Percentiles rank a stretch among this genome's conserved stretches.
Conservation (phyloP, 2,888 invertebrate genomes). For the Helobdella robusta region DNA sequence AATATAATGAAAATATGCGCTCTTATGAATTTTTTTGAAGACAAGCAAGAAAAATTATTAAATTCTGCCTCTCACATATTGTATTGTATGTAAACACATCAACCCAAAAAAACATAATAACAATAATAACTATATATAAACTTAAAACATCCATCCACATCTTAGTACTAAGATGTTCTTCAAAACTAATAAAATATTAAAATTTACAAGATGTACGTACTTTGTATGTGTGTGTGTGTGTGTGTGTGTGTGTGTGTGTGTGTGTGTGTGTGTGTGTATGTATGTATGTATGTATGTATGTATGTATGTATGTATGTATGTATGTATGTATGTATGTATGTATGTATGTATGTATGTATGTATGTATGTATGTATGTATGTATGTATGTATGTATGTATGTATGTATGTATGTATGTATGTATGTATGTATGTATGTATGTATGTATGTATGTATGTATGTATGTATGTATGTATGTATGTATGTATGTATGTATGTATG, state of each 20-base stretch:
- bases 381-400: slow-evolving; percentile 6
- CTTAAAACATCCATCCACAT: neutral
- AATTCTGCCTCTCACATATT: too few species aligned
- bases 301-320: slow-evolving; percentile 8
- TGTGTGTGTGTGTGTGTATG: slow-evolving; percentile 15
- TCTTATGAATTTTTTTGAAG: too few species aligned
- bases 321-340: slow-evolving; percentile 8
- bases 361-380: slow-evolving; percentile 9
- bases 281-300: slow-evolving; percentile 8
- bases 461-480: neutral
- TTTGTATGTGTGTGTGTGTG: neutral
- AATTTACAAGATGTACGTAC: neutral
- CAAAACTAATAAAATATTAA: neutral
- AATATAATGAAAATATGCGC: neutral
- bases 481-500: neutral
- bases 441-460: neutral
- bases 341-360: slow-evolving; percentile 9
- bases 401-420: neutral
- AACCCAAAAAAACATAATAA: neutral
- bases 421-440: neutral
- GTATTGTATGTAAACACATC: neutral
- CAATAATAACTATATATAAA: neutral
- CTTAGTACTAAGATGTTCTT: neutral
- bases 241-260: slow-evolving; percentile 6
- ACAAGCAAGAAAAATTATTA: too few species aligned